A percentile compares a stretch with the other conserved stretches of the same genome.
Evolutionary conservation across 2,113 vertebrate genomes (phyloP).

Genomic region (Hemicordylus capensis): DNA sequence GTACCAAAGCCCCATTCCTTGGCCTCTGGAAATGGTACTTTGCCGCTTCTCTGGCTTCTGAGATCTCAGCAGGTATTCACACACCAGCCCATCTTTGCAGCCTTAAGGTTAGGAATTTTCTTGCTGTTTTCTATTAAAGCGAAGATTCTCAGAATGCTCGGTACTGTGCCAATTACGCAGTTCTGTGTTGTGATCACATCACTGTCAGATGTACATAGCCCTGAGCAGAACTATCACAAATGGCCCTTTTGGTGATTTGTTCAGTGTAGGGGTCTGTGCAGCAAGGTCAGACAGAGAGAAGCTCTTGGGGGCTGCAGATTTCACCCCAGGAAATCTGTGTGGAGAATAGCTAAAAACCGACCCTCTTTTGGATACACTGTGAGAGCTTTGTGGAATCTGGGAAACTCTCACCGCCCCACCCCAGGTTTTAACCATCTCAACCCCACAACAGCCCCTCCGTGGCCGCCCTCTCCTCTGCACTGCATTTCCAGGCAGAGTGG

Average conservation of each 20-base stretch:
- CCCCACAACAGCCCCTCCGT: too few species aligned
- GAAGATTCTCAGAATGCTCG: background rate
- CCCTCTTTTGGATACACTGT: background rate
- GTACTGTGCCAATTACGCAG: background rate
- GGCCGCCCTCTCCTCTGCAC: background rate
- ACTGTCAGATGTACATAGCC: background rate
- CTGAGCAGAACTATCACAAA: background rate
- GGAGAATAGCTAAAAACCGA: background rate
- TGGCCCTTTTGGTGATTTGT: background rate
- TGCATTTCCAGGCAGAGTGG: background rate
- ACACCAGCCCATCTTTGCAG: background rate
- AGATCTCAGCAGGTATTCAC: background rate
- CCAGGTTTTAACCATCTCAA: too few species aligned
- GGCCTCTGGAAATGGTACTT: background rate
- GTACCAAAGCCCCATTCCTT: background rate
- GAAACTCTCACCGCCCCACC: too few species aligned
- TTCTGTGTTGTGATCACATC: background rate
- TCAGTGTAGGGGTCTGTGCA: background rate
- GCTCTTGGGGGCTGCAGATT: background rate
- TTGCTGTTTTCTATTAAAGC: background rate
- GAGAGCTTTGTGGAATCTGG: background rate
- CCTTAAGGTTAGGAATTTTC: background rate
- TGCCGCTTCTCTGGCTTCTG: background rate
- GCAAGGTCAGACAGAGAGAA: background rate
- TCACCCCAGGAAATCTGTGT: background rate